Evolutionary conservation across 2,888 invertebrate species (phyloP).

Genomic region (Sphaeridia pumilis): DNA sequence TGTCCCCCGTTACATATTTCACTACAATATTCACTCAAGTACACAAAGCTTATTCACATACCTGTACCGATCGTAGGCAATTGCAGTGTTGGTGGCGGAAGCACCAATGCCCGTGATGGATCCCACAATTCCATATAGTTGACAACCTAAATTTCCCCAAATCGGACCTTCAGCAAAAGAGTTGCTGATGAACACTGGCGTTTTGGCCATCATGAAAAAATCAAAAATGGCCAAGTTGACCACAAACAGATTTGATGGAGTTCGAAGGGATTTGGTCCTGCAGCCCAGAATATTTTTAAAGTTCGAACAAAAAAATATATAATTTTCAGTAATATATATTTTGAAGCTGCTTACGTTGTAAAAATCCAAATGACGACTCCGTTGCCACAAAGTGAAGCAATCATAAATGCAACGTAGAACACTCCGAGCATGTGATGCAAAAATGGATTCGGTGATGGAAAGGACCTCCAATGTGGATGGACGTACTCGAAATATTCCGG

Average conservation of each 20-base stretch:
- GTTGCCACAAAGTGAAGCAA: constrained; percentile 63
- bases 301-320: neutral
- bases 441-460: constrained; percentile 66
- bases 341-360: constrained; percentile 50
- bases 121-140: neutral
- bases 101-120: neutral
- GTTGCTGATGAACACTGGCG: constrained; percentile 1
- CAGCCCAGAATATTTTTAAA: too few species aligned
- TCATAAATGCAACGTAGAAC: constrained; percentile 52
- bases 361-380: constrained; percentile 78
- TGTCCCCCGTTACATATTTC: too few species aligned
- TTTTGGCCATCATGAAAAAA: constrained; percentile 2
- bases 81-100: constrained; percentile 1
- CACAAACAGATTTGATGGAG: constrained; percentile 1
- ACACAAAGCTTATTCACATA: too few species aligned
- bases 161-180: neutral
- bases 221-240: neutral
- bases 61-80: constrained; percentile 1
- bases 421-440: constrained; percentile 67
- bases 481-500: constrained; percentile 62
- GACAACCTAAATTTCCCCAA: neutral
- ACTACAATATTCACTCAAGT: too few species aligned
- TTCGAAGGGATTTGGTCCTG: neutral
- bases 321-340: too few species aligned
- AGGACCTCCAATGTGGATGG: constrained; percentile 67